These are phyloP conservation scores for Cinara cedri DNA, from an alignment of 2,888 invertebrate species.

Conservation along the genomic window DNA sequence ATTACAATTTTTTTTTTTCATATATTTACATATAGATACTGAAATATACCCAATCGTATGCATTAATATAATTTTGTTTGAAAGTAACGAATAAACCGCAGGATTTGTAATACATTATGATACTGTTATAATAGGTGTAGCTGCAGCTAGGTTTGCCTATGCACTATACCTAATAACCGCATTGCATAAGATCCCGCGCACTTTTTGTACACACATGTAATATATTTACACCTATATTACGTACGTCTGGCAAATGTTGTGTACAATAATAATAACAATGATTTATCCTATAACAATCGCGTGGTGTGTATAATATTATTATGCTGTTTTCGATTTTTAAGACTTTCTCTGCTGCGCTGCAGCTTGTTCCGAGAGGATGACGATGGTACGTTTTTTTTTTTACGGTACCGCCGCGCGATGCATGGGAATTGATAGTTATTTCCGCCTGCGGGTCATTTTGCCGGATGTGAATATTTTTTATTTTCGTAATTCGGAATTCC, in stretches of 20 bases:
- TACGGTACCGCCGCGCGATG: too few relatives aligned
- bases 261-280: not conserved
- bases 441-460: too few relatives aligned
- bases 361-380: not conserved
- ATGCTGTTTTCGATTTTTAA: slow-evolving; percentile 24
- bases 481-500: too few relatives aligned
- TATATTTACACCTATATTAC: not conserved
- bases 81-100: not conserved
- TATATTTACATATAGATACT: not conserved
- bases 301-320: not conserved
- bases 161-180: too few relatives aligned
- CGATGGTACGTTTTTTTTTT: too few relatives aligned
- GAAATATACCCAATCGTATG: too few relatives aligned
- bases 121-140: too few relatives aligned
- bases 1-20: too few relatives aligned
- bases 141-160: too few relatives aligned
- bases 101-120: slow-evolving; percentile 4
- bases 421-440: too few relatives aligned
- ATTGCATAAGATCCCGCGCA: not conserved
- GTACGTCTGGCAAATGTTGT: not conserved
- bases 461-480: too few relatives aligned
- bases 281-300: slow-evolving; percentile 4
- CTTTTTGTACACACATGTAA: not conserved
- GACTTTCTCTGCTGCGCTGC: not conserved
- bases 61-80: too few relatives aligned